phyloP scores from a whole-genome alignment of 2,797 vertebrate genomes.

The Borostomias antarcticus region DNA sequence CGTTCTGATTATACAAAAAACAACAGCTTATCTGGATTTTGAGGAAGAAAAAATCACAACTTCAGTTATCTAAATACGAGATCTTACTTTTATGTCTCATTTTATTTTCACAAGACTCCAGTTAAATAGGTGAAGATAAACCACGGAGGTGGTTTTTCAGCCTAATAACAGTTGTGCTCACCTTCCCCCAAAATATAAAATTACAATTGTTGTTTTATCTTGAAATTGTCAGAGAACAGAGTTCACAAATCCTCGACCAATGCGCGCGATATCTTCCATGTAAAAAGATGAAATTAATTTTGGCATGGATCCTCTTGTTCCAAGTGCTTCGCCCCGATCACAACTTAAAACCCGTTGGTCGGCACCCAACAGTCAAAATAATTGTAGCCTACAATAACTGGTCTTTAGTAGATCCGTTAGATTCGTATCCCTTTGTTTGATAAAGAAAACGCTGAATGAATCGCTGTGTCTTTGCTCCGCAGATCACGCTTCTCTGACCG shows the following conservation, averaged over 20 bases:
- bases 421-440: constrained; percentile 20
- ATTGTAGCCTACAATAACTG: constrained; percentile 17
- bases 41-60: constrained; percentile 54
- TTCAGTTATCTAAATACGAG: constrained; percentile 63
- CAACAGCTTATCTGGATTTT: constrained; percentile 41
- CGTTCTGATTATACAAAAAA: constrained; percentile 42
- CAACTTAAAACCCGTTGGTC: constrained; percentile 57
- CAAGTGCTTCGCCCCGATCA: constrained; percentile 37
- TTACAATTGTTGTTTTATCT: constrained; percentile 11
- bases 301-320: constrained; percentile 61
- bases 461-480: constrained; percentile 25
- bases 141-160: constrained; percentile 8
- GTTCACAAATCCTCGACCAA: constrained; percentile 47
- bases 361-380: constrained; percentile 40
- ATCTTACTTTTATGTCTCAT: constrained; percentile 49
- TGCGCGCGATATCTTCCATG: constrained; percentile 40
- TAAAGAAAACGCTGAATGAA: constrained; percentile 21
- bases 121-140: constrained; percentile 15
- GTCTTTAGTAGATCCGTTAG: constrained; percentile 54
- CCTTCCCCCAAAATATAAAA: not conserved
- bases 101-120: constrained; percentile 39
- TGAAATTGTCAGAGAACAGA: constrained; percentile 22
- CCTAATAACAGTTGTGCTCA: constrained; percentile 13
- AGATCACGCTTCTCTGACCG: constrained; percentile 39
- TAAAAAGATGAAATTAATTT: constrained; percentile 36